Evolutionary conservation across 2,797 vertebrate species (phyloP).

Genomic region (Myotis vivesi): DNA sequence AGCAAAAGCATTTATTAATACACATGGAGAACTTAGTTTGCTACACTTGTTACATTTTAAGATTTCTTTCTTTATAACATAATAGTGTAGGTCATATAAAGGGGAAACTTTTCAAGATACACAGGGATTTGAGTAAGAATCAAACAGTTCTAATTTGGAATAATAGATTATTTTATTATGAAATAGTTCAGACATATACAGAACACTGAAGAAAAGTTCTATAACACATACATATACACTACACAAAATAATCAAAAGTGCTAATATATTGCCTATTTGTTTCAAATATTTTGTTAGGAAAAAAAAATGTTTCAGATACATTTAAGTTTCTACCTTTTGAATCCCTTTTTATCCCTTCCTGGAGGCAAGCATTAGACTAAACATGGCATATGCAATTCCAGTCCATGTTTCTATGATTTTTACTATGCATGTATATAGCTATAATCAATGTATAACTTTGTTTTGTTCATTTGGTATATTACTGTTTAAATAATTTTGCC

Average conservation of each 20-base stretch:
- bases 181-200: not conserved
- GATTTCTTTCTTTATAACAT: not conserved
- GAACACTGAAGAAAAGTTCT: not conserved
- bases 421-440: not conserved
- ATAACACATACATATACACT: not conserved
- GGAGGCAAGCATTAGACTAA: not conserved
- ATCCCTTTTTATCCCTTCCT: not conserved
- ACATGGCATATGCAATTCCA: not conserved
- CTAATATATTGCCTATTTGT: not conserved
- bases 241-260: slow-evolving; percentile 23
- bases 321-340: not conserved
- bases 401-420: not conserved
- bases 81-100: not conserved
- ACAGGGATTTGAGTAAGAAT: not conserved
- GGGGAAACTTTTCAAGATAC: not conserved
- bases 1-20: slow-evolving; percentile 29
- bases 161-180: slow-evolving; percentile 25
- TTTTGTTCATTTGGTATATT: not conserved
- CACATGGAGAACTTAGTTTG: not conserved
- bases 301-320: not conserved
- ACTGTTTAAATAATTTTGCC: not conserved
- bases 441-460: not conserved
- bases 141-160: slow-evolving; percentile 1
- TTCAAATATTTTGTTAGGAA: slow-evolving; percentile 32
- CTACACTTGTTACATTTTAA: slow-evolving; percentile 27